phyloP scores from a whole-genome alignment of 2,113 vertebrate species.

The Mungos mungo region DNA sequence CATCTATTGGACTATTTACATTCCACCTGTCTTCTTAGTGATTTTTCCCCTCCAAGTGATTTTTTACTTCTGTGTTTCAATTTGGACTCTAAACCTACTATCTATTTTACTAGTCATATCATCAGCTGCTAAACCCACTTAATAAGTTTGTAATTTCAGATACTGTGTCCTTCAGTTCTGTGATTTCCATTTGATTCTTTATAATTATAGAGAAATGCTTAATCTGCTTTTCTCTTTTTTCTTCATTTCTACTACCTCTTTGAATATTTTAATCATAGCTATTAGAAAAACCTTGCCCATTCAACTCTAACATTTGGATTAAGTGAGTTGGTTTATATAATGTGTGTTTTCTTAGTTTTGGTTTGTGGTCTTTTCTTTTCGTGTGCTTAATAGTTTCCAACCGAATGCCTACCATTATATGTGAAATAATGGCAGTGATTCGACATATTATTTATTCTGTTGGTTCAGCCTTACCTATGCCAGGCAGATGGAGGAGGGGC shows the following conservation, averaged over 20 bases:
- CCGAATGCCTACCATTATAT: not conserved
- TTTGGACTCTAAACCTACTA: not conserved
- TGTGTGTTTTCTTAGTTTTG: not conserved
- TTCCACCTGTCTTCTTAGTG: not conserved
- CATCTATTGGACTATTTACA: not conserved
- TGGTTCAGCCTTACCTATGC: not conserved
- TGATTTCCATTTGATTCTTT: constrained; percentile 7
- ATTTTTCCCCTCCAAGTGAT: not conserved
- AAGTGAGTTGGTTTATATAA: constrained; percentile 8
- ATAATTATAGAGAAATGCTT: not conserved
- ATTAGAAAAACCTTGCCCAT: not conserved
- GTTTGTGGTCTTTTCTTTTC: not conserved
- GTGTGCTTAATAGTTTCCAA: not conserved
- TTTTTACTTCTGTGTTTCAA: not conserved
- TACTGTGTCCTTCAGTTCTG: not conserved
- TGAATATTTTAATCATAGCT: constrained; percentile 1
- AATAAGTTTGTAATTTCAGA: not conserved
- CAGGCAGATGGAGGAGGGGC: not conserved
- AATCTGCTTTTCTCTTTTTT: not conserved
- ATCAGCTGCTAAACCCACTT: not conserved
- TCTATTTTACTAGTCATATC: not conserved
- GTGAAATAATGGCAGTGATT: not conserved
- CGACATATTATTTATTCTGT: not conserved
- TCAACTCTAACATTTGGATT: not conserved
- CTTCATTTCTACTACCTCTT: not conserved